Evolutionary conservation across 2,113 vertebrate genomes (phyloP).

Genomic region (Arvicanthis niloticus): DNA sequence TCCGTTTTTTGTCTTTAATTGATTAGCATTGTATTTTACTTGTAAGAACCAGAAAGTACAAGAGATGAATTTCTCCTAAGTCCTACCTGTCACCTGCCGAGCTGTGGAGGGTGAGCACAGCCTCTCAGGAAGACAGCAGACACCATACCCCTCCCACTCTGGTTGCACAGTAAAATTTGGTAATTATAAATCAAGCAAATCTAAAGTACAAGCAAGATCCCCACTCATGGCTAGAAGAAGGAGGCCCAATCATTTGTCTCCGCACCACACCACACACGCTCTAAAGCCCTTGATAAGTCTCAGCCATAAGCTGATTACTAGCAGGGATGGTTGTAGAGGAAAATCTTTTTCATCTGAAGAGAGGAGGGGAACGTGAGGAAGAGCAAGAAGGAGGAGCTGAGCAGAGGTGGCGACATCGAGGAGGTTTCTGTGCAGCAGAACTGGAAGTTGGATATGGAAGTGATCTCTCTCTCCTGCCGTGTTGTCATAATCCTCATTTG

Average conservation of each 20-base stretch:
- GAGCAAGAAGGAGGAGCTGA: background rate
- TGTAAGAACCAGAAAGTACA: constrained; percentile 63
- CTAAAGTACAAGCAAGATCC: constrained; percentile 27
- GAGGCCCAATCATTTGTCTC: constrained; percentile 72
- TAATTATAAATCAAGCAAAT: constrained; percentile 73
- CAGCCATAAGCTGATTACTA: constrained; percentile 65
- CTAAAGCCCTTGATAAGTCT: constrained; percentile 71
- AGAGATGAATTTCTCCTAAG: constrained; percentile 65
- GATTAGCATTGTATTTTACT: background rate
- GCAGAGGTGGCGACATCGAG: background rate
- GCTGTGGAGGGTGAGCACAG: background rate
- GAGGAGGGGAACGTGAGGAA: background rate
- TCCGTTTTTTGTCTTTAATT: background rate
- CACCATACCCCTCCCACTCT: background rate
- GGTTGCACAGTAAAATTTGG: background rate
- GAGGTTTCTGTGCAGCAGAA: constrained; percentile 13
- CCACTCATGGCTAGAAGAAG: constrained; percentile 29
- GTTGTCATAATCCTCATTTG: background rate
- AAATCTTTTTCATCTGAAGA: constrained; percentile 46
- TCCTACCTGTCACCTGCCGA: constrained; percentile 20
- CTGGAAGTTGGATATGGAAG: background rate
- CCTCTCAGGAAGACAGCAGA: constrained; percentile 6
- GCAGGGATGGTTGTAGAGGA: constrained; percentile 48
- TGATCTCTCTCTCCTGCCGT: background rate
- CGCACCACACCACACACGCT: fast-evolving